Conservation (phyloP, 2,888 invertebrate genomes). For the Dione juno region DNA sequence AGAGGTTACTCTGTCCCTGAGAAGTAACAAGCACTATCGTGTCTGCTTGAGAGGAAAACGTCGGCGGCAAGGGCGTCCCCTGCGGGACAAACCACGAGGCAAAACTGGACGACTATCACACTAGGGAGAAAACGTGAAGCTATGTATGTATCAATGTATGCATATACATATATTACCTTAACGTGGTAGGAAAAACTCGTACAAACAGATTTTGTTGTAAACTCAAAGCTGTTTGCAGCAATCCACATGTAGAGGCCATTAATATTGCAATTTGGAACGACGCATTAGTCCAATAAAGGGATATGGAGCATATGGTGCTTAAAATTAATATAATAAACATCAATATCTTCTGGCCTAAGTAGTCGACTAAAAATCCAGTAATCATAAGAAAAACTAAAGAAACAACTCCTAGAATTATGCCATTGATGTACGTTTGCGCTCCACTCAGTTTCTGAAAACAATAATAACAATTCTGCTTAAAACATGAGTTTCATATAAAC, state of each 20-base stretch:
- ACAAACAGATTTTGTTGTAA: constrained; percentile 58
- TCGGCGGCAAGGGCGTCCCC: too few relatives aligned
- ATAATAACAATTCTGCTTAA: neutral
- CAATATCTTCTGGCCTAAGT: constrained; percentile 55
- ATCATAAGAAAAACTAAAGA: constrained; percentile 53
- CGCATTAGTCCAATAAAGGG: constrained; percentile 58
- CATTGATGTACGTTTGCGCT: constrained; percentile 58
- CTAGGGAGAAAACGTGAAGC: too few relatives aligned
- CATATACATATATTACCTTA: constrained; percentile 52
- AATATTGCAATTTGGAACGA: constrained; percentile 58
- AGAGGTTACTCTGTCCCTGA: too few relatives aligned
- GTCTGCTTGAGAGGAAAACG: too few relatives aligned
- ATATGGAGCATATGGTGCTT: constrained; percentile 52
- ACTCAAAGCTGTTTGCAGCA: constrained; percentile 58
- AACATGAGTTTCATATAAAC: too few relatives aligned
- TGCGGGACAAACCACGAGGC: too few relatives aligned
- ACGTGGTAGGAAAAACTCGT: constrained; percentile 61
- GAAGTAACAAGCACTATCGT: too few relatives aligned
- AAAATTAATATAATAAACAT: constrained; percentile 53
- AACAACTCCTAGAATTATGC: constrained; percentile 55
- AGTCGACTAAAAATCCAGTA: constrained; percentile 53
- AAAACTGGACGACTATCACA: too few relatives aligned
- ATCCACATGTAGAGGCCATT: constrained; percentile 57
- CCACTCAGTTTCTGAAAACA: constrained; percentile 58
- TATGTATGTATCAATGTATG: too few relatives aligned